A percentile compares a stretch with the other conserved stretches of the same genome.
Evolutionary conservation across 2,113 vertebrate species (phyloP).

Genomic region (Vidua chalybeata): DNA sequence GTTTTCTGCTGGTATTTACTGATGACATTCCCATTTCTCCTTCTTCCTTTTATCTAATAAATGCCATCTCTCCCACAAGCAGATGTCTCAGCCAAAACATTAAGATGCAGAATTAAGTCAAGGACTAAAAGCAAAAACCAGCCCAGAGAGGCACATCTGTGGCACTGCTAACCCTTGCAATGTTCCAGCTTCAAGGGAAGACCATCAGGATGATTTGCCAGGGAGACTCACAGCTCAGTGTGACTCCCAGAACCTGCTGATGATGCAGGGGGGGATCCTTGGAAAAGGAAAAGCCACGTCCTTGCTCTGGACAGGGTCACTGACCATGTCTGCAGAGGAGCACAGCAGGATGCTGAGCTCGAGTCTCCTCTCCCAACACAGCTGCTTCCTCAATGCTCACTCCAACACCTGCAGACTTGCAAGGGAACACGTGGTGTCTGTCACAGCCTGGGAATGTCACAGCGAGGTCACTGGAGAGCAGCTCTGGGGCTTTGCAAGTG

Average conservation of each 20-base stretch:
- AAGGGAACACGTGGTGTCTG: neutral
- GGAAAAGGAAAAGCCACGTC: neutral
- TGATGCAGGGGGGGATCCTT: neutral
- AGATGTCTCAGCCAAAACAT: neutral
- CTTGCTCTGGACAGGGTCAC: neutral
- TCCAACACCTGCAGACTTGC: neutral
- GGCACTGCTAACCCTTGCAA: neutral
- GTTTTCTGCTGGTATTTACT: neutral
- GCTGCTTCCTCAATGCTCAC: rapidly evolving
- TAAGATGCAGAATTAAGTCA: neutral
- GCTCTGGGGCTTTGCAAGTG: neutral
- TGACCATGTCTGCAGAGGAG: neutral
- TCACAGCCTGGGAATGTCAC: neutral
- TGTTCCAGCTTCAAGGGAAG: neutral
- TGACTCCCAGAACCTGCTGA: neutral
- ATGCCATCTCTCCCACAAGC: neutral
- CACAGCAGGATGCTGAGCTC: neutral
- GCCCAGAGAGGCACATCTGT: neutral
- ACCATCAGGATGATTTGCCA: neutral
- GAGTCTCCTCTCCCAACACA: neutral
- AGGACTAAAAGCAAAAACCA: neutral
- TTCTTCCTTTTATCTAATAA: neutral
- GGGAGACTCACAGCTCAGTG: neutral
- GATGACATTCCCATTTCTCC: neutral
- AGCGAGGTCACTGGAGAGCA: neutral